phyloP scores from a whole-genome alignment of 1,140 invertebrate species.

The Drosophila gunungcola region DNA sequence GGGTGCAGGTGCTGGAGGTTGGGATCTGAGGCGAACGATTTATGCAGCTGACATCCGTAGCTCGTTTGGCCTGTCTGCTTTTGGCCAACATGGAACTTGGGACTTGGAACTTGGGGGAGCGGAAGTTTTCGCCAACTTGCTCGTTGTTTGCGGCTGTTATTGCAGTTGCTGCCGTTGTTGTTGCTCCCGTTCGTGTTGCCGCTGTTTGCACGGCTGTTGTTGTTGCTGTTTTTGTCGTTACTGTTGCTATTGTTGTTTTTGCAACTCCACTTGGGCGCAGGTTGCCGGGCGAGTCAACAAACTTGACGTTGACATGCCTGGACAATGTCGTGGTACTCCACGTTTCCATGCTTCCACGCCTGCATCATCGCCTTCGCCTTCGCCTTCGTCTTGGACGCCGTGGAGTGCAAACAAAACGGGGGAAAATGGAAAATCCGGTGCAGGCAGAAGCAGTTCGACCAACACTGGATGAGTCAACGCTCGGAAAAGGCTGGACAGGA shows the following conservation, averaged over 20 bases:
- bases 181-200: constrained; percentile 26
- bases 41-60: constrained; percentile 81
- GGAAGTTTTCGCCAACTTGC: constrained; percentile 66
- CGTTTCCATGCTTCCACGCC: constrained; percentile 23
- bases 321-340: constrained; percentile 48
- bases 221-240: constrained; percentile 14
- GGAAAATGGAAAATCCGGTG: constrained; percentile 51
- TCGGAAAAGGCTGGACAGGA: constrained; percentile 34
- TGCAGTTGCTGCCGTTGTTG: constrained; percentile 28
- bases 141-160: constrained; percentile 42
- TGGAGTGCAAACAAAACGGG: constrained; percentile 44
- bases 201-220: constrained; percentile 1
- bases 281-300: constrained; percentile 77
- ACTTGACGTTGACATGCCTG: constrained; percentile 70
- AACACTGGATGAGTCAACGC: constrained; percentile 51
- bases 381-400: constrained; percentile 19
- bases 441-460: constrained; percentile 33
- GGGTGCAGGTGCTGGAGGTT: constrained; percentile 7
- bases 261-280: constrained; percentile 68
- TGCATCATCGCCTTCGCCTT: constrained; percentile 23
- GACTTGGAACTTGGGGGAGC: constrained; percentile 39
- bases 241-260: constrained; percentile 6
- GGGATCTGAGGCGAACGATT: constrained; percentile 56
- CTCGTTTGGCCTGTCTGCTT: constrained; percentile 61
- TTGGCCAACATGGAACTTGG: constrained; percentile 34